phyloP scores from a whole-genome alignment of 1,140 invertebrate species.

The Bilobella aurantiaca region DNA sequence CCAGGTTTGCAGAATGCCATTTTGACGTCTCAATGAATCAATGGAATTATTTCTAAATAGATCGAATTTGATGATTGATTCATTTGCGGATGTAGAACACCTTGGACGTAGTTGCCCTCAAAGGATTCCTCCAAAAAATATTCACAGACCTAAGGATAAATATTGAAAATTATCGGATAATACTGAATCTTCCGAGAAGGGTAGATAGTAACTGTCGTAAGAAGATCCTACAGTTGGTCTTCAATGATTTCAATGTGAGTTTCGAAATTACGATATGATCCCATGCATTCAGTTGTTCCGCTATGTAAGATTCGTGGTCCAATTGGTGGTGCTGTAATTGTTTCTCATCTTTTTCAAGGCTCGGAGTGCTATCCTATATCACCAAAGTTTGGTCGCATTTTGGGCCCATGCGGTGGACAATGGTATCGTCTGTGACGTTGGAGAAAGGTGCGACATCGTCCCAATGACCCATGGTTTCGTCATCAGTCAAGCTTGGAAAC shows the following conservation, averaged over 20 bases:
- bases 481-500: conserved; percentile 24
- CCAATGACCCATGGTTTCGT: conserved; percentile 33
- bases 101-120: conserved; percentile 41
- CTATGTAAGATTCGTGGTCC: conserved; percentile 2
- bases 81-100: too few relatives aligned
- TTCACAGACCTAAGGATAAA: conserved; percentile 44
- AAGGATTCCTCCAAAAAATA: conserved; percentile 44
- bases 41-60: too few relatives aligned
- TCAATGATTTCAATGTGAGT: conserved; percentile 25
- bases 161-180: conserved; percentile 40
- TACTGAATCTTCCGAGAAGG: conserved; percentile 44
- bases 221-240: conserved; percentile 28
- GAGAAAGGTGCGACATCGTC: conserved; percentile 47
- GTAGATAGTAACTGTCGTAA: conserved; percentile 36
- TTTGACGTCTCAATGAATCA: too few relatives aligned
- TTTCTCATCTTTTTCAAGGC: conserved; percentile 9
- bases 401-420: conserved; percentile 53
- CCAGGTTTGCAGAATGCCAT: too few relatives aligned
- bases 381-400: conserved; percentile 52
- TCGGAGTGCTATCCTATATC: conserved; percentile 43
- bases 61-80: too few relatives aligned
- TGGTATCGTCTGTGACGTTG: conserved; percentile 54
- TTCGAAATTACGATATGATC: too few relatives aligned
- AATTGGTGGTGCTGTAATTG: too few relatives aligned
- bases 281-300: too few relatives aligned